Conservation (phyloP, 2,113 vertebrate genomes). For the Anser brachyrhynchus region DNA sequence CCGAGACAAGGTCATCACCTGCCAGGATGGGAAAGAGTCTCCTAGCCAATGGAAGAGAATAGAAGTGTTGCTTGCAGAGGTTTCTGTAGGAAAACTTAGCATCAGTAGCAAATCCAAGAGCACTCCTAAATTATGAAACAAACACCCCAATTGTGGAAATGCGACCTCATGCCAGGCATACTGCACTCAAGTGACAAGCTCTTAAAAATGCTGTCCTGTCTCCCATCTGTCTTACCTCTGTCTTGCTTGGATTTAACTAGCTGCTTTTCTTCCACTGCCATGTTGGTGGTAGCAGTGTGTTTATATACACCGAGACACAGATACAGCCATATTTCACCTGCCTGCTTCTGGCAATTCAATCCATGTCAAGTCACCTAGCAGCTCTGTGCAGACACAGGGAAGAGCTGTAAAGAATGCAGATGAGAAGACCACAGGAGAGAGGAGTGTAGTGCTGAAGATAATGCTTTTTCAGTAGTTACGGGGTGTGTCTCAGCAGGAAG, state of each 20-base stretch:
- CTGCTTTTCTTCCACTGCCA: background rate
- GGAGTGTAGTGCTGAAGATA: background rate
- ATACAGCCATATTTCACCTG: background rate
- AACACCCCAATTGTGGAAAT: background rate
- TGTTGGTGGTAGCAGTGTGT: background rate
- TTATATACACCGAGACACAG: background rate
- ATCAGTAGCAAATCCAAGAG: constrained; percentile 1
- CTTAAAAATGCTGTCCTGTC: background rate
- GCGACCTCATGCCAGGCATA: background rate
- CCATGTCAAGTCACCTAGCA: background rate
- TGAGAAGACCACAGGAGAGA: background rate
- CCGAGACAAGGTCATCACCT: constrained; percentile 39
- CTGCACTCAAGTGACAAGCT: background rate
- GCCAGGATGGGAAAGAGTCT: background rate
- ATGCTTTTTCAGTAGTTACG: background rate
- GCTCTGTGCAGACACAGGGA: background rate
- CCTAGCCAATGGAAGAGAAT: background rate
- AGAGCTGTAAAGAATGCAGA: background rate
- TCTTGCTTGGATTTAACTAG: background rate
- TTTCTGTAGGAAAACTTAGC: background rate
- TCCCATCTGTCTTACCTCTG: background rate
- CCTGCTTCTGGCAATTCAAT: background rate
- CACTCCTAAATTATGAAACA: background rate
- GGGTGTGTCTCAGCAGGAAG: background rate
- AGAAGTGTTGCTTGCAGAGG: background rate